Base-by-base conservation (phyloP, 2,113 vertebrate species). In the Abramis brama region DNA sequence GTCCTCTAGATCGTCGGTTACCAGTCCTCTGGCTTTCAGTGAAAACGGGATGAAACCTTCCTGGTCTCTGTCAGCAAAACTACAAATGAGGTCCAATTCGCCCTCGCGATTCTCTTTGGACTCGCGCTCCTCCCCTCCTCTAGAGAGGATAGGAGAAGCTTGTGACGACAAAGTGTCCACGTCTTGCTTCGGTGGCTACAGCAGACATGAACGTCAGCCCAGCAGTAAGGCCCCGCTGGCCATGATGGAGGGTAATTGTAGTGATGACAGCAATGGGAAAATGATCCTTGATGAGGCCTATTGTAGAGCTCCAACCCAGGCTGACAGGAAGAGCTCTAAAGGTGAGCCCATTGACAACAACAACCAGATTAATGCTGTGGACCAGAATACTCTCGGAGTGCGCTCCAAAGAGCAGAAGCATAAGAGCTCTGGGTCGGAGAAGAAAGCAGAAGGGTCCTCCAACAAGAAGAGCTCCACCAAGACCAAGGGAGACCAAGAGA, bases 81-180 rank as follows among this genome's bases (percentile, higher is more conserved):
- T 99, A 50, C 97, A 98, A 86, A 94, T 98, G 92, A 95, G 97
- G n/a, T 97, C 98, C 87, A 97, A 88, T 91, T 99, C 98, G 0
- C 97, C 98, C 0, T 99, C 98, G 0, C 96, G 96, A 2, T 97
- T 98, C 92, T 96, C 97, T 9, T 96, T 97, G n/a, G 98, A 99
- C 86, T 99, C 98, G 0, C 97, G 97, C 6, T 96, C 97, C 13
- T 96, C 97, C 0, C 97, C 97, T 19, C 96, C 97, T 6, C 91
- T 99, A 71, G 96, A 98, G 92, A 94, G 97, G 91, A 99, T 99
- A 0, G 98, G 98, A 36, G 98, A 99, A 86, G 94, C 96, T 1
- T 93, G 91, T 0, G 97, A 97, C 6, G 97, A 98, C 92, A 97
- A 97, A 86, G 97, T 97, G 47, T 96, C 97, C 89, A 96, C 95